Evolutionary conservation across 2,888 invertebrate genomes (phyloP).

Genomic region (Himalopsyche kuldschensis): DNA sequence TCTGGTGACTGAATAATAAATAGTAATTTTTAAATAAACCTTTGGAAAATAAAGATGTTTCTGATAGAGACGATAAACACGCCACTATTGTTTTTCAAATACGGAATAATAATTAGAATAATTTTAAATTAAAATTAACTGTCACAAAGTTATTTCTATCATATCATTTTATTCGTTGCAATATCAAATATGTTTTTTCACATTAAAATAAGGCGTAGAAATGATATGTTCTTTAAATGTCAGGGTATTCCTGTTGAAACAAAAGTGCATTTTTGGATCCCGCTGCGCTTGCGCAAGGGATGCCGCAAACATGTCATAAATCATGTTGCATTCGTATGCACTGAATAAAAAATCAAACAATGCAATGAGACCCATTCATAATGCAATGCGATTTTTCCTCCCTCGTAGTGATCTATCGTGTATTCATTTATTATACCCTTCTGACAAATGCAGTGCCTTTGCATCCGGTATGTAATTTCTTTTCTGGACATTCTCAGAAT

Average conservation of each 20-base stretch:
- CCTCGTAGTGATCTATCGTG: constrained; percentile 11
- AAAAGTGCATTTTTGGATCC: constrained; percentile 10
- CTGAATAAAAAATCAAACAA: constrained; percentile 30
- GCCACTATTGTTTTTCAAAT: too few species aligned
- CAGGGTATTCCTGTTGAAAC: neutral
- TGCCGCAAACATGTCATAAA: constrained; percentile 10
- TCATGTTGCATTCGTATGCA: constrained; percentile 28
- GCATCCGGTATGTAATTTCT: neutral
- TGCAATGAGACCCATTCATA: constrained; percentile 20
- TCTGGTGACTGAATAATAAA: too few species aligned
- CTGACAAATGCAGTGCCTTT: neutral
- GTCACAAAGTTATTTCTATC: too few species aligned
- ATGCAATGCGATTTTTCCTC: constrained; percentile 26
- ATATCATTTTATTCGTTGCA: neutral
- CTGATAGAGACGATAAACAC: too few species aligned
- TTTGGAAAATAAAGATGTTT: too few species aligned
- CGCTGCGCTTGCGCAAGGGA: constrained; percentile 4
- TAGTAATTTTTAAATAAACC: too few species aligned
- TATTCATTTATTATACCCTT: constrained; percentile 5
- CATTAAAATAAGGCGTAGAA: too few species aligned
- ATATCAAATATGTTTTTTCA: too few species aligned
- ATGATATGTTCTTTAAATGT: too few species aligned
- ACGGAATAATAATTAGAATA: too few species aligned
- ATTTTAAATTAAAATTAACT: too few species aligned
- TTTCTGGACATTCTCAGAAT: neutral